phyloP scores from a whole-genome alignment of 2,888 invertebrate species.

The Drosophila seclusa region DNA sequence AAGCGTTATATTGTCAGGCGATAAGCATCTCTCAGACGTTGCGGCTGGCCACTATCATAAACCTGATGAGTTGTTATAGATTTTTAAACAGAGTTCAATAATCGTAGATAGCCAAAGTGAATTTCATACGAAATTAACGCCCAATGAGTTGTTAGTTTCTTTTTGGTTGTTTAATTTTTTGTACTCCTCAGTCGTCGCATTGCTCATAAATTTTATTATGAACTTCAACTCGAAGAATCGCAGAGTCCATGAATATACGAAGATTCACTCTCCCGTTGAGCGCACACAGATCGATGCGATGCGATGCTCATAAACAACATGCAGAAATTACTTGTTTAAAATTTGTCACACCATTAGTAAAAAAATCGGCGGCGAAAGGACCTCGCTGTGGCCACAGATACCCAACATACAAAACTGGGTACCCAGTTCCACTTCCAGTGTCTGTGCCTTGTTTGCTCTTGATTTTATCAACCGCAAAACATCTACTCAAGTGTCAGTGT shows the following conservation, averaged over 20 bases:
- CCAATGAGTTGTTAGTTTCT: conserved; percentile 23
- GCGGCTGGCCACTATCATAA: conserved; percentile 54
- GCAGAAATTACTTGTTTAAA: conserved; percentile 81
- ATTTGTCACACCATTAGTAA: conserved; percentile 83
- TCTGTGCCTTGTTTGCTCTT: conserved; percentile 77
- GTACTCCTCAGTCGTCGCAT: conserved; percentile 50
- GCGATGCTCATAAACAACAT: conserved; percentile 81
- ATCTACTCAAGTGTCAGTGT: conserved; percentile 83
- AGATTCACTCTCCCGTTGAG: conserved; percentile 62
- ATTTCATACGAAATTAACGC: conserved; percentile 63
- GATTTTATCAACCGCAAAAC: conserved; percentile 82
- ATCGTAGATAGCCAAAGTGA: conserved; percentile 49
- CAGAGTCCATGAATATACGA: conserved; percentile 31
- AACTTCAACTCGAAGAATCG: conserved; percentile 57
- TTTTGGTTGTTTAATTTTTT: conserved; percentile 12
- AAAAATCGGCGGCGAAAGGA: conserved; percentile 78
- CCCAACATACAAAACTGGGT: conserved; percentile 27
- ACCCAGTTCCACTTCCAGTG: conserved; percentile 38
- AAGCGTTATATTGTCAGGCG: conserved; percentile 74
- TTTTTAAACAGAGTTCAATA: conserved; percentile 75
- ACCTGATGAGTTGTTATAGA: conserved; percentile 79
- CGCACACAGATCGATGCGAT: conserved; percentile 61
- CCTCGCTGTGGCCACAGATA: conserved; percentile 61
- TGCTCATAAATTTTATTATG: conserved; percentile 82
- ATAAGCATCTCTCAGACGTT: conserved; percentile 70